Base-by-base conservation (phyloP, 2,113 vertebrate species). In the Natator depressus region DNA sequence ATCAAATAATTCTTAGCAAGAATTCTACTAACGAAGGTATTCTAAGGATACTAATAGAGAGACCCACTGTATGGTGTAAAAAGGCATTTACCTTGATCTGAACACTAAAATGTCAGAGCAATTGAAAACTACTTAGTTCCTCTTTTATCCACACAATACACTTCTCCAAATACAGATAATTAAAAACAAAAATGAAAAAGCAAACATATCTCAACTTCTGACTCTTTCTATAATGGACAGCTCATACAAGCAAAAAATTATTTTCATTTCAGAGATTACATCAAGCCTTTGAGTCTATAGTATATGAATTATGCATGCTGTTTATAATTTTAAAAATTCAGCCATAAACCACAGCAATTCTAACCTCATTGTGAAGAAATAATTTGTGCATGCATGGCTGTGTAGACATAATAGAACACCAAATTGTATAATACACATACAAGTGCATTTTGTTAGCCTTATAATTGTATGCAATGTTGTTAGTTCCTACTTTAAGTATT, bases 231-330 rank as follows among this genome's bases (percentile, higher is more conserved):
- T 24, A 16, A 7, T 42, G 89, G 51, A 12, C 82, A 93, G 76
- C 42, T 65, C 82, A 72, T 82, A 19, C 6, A 78, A 59, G 53
- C 31, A 4, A 76, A 89, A 88, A 92, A 35, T 6, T 46, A 54
- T 10, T 82, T 88, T 92, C 8, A 20, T n/a, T 90, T 95, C 93
- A 93, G 89, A 91, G 81, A 78, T 89, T 76, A 72, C 47, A 85
- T 91, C 78, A 95, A 80, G 82, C n/a, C 8, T 89, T 50, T 95
- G 87, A 55, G 85, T 19, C 87, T 35, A n/a, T 88, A 38, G 13
- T 89, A 55, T 57, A 85, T n/a, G n/a, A 89, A 95, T 31, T 85
- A 51, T 81, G 75, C 86, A 91, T 87, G 82, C 87, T 93, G 79
- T 51, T 59, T 10, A 95, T 59, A 50, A 80, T 55, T 38, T 38